A percentile compares a stretch with the other conserved stretches of the same genome.
phyloP scores from a whole-genome alignment of 2,888 invertebrate species.

The Nephrotoma guestfalica region DNA sequence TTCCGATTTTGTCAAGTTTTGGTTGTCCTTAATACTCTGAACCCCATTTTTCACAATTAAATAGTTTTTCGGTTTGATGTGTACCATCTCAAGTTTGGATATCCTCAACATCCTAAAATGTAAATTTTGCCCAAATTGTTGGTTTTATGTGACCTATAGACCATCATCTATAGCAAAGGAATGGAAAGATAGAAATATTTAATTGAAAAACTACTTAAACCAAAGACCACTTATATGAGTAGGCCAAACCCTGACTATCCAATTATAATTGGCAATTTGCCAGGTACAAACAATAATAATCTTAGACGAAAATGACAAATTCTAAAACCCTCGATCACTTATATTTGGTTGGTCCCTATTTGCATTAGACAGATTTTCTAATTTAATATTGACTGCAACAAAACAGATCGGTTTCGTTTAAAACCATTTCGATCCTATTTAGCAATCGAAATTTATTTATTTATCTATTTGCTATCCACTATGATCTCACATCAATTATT shows the following conservation, averaged over 20 bases:
- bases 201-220: no score
- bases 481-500: background rate
- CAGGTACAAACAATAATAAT: background rate
- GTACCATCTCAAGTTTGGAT: no score
- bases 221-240: no score
- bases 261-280: background rate
- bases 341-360: background rate
- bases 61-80: no score
- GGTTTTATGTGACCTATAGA: no score
- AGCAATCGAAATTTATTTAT: background rate
- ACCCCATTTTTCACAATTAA: no score
- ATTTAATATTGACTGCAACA: background rate
- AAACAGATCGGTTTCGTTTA: background rate
- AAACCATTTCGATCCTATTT: background rate
- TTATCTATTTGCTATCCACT: background rate
- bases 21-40: no score
- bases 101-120: no score
- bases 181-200: no score
- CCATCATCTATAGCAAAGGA: no score
- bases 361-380: background rate
- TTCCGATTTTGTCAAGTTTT: no score
- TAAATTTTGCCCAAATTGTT: no score
- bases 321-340: background rate
- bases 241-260: background rate
- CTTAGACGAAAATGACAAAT: background rate